Conservation (phyloP, 2,113 vertebrate species). For the Pachypanchax playfairii region DNA sequence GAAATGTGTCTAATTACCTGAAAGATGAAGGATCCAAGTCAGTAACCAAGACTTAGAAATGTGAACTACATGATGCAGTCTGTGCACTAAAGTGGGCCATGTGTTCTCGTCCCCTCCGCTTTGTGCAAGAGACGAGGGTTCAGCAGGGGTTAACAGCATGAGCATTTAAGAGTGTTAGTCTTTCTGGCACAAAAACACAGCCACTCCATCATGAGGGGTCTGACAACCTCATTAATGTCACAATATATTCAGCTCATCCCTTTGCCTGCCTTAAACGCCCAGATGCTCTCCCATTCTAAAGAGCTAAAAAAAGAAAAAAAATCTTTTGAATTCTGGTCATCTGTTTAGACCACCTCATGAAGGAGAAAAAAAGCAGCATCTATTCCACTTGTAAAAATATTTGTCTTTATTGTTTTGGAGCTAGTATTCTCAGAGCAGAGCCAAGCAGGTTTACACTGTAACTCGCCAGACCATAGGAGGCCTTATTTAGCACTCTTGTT, state of each 20-base stretch:
- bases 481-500: constrained; percentile 62
- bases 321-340: constrained; percentile 58
- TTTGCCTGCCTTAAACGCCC: constrained; percentile 57
- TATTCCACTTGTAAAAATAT: constrained; percentile 52
- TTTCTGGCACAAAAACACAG: constrained; percentile 76
- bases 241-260: constrained; percentile 74
- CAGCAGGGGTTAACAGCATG: constrained; percentile 77
- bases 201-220: constrained; percentile 73
- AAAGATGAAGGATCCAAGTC: neutral
- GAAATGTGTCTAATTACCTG: neutral
- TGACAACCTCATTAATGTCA: constrained; percentile 82
- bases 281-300: constrained; percentile 61
- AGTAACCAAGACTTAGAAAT: neutral
- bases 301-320: constrained; percentile 10
- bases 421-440: constrained; percentile 33
- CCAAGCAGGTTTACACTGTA: constrained; percentile 52
- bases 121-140: constrained; percentile 66
- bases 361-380: constrained; percentile 30
- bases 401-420: constrained; percentile 49
- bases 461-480: constrained; percentile 53
- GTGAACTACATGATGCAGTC: constrained; percentile 14
- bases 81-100: constrained; percentile 43
- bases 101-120: constrained; percentile 54
- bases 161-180: constrained; percentile 75
- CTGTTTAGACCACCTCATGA: constrained; percentile 36